Evolutionary conservation across 92 coral and sea anemone genomes (phyloP).

Genomic region (Umimayanthus chanpuru): DNA sequence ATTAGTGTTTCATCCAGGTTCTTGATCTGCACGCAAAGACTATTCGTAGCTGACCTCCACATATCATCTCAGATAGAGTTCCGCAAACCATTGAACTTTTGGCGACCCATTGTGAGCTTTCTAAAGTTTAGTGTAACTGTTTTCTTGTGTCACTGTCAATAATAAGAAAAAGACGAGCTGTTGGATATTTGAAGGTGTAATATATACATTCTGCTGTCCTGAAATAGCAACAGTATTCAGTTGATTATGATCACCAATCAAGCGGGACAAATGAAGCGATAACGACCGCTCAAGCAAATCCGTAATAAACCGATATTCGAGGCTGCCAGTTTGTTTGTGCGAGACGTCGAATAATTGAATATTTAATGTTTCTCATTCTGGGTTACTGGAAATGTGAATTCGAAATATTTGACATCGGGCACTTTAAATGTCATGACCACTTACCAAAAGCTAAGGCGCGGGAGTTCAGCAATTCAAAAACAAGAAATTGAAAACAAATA

Average conservation of each 20-base stretch:
- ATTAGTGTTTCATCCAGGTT: background rate
- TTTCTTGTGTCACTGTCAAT: background rate
- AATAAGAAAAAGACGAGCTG: background rate
- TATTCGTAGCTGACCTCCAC: background rate
- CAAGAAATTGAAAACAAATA: background rate
- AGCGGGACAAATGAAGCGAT: conserved; percentile 16
- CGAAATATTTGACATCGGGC: background rate
- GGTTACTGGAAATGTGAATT: conserved; percentile 14
- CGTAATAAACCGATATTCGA: background rate
- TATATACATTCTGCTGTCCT: background rate
- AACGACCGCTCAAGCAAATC: background rate
- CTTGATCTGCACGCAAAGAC: background rate
- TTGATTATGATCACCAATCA: background rate
- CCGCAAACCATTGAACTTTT: background rate
- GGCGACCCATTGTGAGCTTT: background rate
- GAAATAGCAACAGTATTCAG: background rate
- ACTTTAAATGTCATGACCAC: conserved; percentile 4
- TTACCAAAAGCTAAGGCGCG: background rate
- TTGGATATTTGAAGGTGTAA: background rate
- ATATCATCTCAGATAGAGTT: background rate
- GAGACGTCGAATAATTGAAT: background rate
- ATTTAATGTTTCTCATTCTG: background rate
- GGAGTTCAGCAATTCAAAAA: background rate
- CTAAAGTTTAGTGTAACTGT: background rate
- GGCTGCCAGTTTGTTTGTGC: background rate